Evolutionary conservation across 2,113 vertebrate species (phyloP).

Genomic region (Protobothrops flavoviridis): DNA sequence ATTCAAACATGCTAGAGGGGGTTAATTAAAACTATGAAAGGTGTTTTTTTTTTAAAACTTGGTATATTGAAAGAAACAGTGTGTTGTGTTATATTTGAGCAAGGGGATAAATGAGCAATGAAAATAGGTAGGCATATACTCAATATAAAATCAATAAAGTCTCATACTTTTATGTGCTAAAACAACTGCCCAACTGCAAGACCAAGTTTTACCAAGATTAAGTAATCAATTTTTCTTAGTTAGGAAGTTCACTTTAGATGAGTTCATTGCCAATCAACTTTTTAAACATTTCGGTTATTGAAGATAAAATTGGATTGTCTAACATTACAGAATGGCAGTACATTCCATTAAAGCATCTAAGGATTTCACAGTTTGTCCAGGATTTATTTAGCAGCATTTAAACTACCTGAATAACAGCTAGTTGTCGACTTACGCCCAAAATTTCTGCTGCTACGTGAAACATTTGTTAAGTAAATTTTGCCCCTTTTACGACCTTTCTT

Average conservation of each 20-base stretch:
- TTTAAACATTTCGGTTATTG: neutral
- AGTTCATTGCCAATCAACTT: neutral
- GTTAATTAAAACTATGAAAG: conserved; percentile 63
- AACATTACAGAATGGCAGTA: neutral
- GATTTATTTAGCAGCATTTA: neutral
- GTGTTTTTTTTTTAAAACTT: conserved; percentile 39
- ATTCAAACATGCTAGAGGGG: conserved; percentile 53
- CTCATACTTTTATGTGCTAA: conserved; percentile 16
- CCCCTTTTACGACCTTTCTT: neutral
- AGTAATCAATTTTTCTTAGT: neutral
- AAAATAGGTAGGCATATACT: conserved; percentile 40
- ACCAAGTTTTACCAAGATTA: neutral
- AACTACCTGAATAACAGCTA: neutral
- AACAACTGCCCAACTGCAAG: neutral
- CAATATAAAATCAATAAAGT: conserved; percentile 49
- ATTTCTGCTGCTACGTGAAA: neutral
- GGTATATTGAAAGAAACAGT: conserved; percentile 45
- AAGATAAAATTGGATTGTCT: neutral
- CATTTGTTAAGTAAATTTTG: neutral
- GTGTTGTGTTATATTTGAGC: conserved; percentile 44
- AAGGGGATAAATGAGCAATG: conserved; percentile 48
- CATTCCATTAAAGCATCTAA: neutral
- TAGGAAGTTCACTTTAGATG: neutral
- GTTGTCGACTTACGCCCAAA: neutral
- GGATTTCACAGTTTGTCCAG: neutral